Percentiles rank a stretch among this genome's conserved stretches.
Conservation (phyloP, 2,888 invertebrate genomes). For the Pasiphila rectangulata region DNA sequence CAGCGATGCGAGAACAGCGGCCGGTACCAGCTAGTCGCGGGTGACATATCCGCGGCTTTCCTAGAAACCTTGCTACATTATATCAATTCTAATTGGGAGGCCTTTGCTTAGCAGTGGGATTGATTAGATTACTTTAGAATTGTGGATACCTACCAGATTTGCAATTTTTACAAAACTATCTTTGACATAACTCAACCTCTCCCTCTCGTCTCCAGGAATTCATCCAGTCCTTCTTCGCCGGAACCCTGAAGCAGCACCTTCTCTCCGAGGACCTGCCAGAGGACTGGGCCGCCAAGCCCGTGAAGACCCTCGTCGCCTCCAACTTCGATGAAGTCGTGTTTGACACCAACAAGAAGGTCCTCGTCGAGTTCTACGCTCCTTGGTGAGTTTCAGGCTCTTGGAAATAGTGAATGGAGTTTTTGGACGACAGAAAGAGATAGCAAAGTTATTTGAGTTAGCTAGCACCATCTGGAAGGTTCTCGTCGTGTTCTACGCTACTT, state of each 20-base stretch:
- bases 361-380: slow-evolving; percentile 99
- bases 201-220: slow-evolving; percentile 79
- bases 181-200: background rate
- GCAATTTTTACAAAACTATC: no score
- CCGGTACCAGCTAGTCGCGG: slow-evolving; percentile 22
- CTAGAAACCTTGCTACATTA: slow-evolving; percentile 22
- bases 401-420: no score
- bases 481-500: slow-evolving; percentile 99
- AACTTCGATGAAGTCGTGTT: slow-evolving; percentile 97
- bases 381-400: slow-evolving; percentile 87
- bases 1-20: slow-evolving; percentile 21
- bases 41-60: slow-evolving; percentile 19
- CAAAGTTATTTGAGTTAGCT: no score
- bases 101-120: background rate
- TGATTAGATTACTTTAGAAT: no score
- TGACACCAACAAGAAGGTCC: slow-evolving; percentile 92
- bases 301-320: slow-evolving; percentile 94
- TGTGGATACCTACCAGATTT: no score
- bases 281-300: slow-evolving; percentile 98
- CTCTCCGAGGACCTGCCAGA: slow-evolving; percentile 96
- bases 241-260: slow-evolving; percentile 96
- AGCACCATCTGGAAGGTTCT: slow-evolving; percentile 93
- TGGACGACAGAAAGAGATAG: no score
- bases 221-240: slow-evolving; percentile 93
- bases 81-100: no score